Percentiles rank a stretch among this genome's conserved stretches.
Evolutionary conservation across 1,140 invertebrate species (phyloP).

Genomic region (Zeugodacus cucurbitae): DNA sequence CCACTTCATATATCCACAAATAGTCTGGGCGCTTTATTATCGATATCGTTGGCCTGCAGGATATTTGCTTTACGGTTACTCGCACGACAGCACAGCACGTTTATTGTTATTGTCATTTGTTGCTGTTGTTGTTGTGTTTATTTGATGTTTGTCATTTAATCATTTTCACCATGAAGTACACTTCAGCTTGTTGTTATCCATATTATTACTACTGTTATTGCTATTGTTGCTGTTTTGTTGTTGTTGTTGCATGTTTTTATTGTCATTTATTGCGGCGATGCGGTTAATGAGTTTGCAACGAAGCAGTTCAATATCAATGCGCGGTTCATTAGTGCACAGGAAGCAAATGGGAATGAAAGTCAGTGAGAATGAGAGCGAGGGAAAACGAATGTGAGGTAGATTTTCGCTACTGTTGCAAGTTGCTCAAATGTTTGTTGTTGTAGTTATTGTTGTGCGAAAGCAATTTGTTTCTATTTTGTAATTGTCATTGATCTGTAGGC

Average conservation of each 20-base stretch:
- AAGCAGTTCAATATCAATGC: not conserved
- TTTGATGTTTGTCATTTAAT: slow-evolving; percentile 41
- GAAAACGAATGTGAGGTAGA: not conserved
- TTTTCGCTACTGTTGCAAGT: not conserved
- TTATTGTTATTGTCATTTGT: slow-evolving; percentile 6
- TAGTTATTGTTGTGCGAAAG: not conserved
- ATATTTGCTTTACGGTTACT: slow-evolving; percentile 16
- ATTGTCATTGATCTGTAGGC: slow-evolving; percentile 21
- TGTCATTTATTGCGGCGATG: slow-evolving; percentile 29
- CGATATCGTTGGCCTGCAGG: slow-evolving; percentile 32
- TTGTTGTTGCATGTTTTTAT: slow-evolving; percentile 36
- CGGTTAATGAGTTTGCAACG: slow-evolving; percentile 32
- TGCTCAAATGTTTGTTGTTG: not conserved
- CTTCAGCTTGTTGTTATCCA: not conserved
- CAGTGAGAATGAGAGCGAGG: not conserved
- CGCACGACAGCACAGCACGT: not conserved
- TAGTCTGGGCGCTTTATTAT: not conserved
- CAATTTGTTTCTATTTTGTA: slow-evolving; percentile 27
- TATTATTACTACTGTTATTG: not conserved
- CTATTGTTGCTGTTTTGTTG: not conserved
- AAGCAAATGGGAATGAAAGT: not conserved
- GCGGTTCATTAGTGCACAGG: not conserved
- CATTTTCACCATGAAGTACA: slow-evolving; percentile 39
- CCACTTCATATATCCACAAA: not conserved
- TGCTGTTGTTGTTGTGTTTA: slow-evolving; percentile 30